These are phyloP conservation scores for Apteryx mantelli DNA, from an alignment of 2,113 vertebrate species.

Conservation along the genomic window DNA sequence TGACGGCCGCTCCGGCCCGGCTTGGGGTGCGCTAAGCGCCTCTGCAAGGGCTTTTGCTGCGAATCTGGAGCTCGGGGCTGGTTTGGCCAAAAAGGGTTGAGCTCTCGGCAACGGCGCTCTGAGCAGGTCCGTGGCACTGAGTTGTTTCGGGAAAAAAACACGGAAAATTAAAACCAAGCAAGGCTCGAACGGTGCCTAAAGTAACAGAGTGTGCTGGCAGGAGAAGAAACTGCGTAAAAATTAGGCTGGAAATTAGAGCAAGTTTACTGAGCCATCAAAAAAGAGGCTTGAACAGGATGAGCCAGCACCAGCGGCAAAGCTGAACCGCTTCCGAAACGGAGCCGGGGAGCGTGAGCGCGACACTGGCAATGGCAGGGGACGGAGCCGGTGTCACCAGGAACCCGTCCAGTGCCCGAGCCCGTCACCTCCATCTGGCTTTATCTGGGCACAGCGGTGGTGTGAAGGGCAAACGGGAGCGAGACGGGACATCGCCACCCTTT, in stretches of 20 bases:
- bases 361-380: background rate
- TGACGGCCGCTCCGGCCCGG: background rate
- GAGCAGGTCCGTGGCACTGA: background rate
- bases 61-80: accelerated
- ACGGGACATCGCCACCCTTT: background rate
- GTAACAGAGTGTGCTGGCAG: background rate
- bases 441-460: accelerated
- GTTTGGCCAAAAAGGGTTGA: background rate
- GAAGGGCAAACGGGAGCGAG: background rate
- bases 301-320: too few species aligned
- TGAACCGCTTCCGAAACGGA: background rate
- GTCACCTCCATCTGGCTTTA: background rate
- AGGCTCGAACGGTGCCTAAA: background rate
- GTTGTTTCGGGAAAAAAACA: background rate
- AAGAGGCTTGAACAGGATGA: background rate
- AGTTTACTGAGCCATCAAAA: background rate
- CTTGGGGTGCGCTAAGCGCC: background rate
- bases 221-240: conserved; percentile 7
- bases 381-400: background rate
- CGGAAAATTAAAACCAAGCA: background rate
- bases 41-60: background rate
- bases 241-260: background rate
- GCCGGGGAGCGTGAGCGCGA: background rate
- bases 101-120: background rate
- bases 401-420: background rate